Evolutionary conservation across 2,113 vertebrate genomes (phyloP), one percentile per base, ranked within the genome.

Genomic region (Papio anubis): DNA sequence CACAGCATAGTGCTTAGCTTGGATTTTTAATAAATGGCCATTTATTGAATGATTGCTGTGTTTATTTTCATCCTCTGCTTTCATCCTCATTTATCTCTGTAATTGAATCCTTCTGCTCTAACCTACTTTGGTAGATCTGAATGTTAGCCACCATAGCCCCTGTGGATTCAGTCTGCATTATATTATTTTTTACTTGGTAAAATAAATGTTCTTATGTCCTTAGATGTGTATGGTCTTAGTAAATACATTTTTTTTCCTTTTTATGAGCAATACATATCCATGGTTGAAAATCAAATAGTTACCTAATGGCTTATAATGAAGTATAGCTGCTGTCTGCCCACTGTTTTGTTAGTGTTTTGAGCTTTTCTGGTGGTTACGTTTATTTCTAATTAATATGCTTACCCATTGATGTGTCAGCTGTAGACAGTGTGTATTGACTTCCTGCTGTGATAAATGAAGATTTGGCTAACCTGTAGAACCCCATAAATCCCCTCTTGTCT

Each of bases 201-300:
- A 93, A 55, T 80, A 61, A 85, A 76, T 78, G 30, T 90, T 88
- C 66, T 70, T 88, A 78, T 6, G 12, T 88, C 50, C 27, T 81
- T 70, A 61, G 35, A 57, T 57, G 9, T 87, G 9, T 70, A 20
- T 95, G 35, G 66, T 59, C 17, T 95, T 76, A 59, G 27, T 82
- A 73, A 35, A 75, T 80, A 92, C 20, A 16, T 40, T 48, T 55
- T 45, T 68, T 81, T 61, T 87, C 4, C 20, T 17, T 72, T 89
- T 89, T 89, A 93, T 43, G 78, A 79, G 70, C 1, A 73, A 9
- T 95, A 66, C 66, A 38, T 82, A 93, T 76, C 8, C 21, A 52
- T 93, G 35, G 13, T 81, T 97, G 43, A 81, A 93, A 80, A 48
- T 92, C 43, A 92, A 21, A 64, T 84, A 66, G n/a, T 64, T 90